Conservation (phyloP, 2,888 invertebrate genomes). For the Microctonus hyperodae region DNA sequence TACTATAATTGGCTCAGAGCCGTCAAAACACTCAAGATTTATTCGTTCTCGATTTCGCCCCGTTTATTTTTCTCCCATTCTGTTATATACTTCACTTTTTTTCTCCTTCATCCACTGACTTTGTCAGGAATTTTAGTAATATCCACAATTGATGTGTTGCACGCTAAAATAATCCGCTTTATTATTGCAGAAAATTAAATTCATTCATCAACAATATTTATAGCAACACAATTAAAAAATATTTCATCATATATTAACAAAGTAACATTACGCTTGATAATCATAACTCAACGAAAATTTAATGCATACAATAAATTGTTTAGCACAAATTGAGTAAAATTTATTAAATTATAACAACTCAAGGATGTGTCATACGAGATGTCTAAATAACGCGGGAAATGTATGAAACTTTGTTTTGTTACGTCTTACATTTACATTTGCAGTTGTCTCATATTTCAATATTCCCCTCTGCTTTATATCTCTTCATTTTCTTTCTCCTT, state of each 20-base stretch:
- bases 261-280: too few species aligned
- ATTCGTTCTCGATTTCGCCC: conserved; percentile 35
- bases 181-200: too few species aligned
- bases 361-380: background rate
- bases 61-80: background rate
- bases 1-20: conserved; percentile 34
- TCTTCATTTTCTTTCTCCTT: background rate
- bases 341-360: background rate
- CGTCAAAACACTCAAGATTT: conserved; percentile 35
- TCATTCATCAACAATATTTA: too few species aligned
- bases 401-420: background rate
- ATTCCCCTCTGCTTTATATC: background rate
- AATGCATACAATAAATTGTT: background rate
- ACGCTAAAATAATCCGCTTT: too few species aligned
- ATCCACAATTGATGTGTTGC: too few species aligned
- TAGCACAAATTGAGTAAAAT: background rate
- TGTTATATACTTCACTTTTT: background rate
- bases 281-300: too few species aligned
- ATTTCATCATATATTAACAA: background rate
- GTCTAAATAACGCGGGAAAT: background rate
- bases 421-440: background rate
- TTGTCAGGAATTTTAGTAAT: too few species aligned
- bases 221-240: too few species aligned
- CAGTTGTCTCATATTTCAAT: background rate
- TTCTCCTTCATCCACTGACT: too few species aligned